These are phyloP conservation scores for Xiphophorus maculatus DNA, from an alignment of 2,113 vertebrate genomes.

Conservation along the genomic window DNA sequence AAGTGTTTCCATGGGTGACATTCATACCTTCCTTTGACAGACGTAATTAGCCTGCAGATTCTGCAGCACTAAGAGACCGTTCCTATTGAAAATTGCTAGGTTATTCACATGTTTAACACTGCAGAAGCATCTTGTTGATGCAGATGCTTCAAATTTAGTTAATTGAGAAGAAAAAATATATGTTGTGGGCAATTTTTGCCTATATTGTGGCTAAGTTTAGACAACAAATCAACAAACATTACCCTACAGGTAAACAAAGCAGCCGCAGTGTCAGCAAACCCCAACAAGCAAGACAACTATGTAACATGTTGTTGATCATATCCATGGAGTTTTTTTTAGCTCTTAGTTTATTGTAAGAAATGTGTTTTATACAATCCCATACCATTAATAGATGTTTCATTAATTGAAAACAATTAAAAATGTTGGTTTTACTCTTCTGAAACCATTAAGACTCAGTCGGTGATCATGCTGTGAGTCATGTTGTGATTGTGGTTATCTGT, in stretches of 20 bases:
- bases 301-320: neutral
- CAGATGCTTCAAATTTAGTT: slow-evolving; percentile 9
- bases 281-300: neutral
- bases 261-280: neutral
- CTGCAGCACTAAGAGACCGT: slow-evolving; percentile 67
- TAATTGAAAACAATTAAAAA: neutral
- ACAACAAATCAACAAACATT: slow-evolving; percentile 7
- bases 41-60: slow-evolving; percentile 82
- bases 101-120: slow-evolving; percentile 52
- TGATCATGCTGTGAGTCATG: neutral
- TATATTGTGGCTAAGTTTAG: slow-evolving; percentile 3
- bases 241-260: neutral
- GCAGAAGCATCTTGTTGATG: slow-evolving; percentile 52
- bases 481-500: neutral
- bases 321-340: neutral
- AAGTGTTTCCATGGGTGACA: slow-evolving; percentile 82
- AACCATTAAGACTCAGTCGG: neutral
- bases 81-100: slow-evolving; percentile 53
- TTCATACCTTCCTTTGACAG: slow-evolving; percentile 77
- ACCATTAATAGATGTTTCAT: neutral
- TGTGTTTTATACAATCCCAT: neutral
- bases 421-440: neutral
- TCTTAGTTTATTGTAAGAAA: neutral
- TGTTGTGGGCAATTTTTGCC: slow-evolving; percentile 15
- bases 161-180: slow-evolving; percentile 24